Percentiles rank a stretch among this genome's conserved stretches.
phyloP scores from a whole-genome alignment of 2,888 invertebrate genomes.

The Camptogramma bilineatum region DNA sequence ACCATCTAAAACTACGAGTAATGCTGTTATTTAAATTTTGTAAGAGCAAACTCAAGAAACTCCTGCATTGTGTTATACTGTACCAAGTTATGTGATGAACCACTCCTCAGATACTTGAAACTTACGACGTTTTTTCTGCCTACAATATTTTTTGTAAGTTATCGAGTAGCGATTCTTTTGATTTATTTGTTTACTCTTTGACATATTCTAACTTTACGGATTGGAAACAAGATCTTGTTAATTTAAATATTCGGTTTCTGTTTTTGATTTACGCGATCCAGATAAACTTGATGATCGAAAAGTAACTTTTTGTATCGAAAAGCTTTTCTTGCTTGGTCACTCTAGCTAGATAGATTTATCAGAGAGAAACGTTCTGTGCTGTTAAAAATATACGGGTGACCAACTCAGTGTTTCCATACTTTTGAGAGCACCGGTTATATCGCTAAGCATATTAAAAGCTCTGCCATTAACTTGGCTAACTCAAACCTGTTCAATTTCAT shows the following conservation, averaged over 20 bases:
- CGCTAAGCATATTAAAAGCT: too few relatives aligned
- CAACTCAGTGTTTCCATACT: too few relatives aligned
- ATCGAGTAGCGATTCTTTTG: conserved; percentile 35
- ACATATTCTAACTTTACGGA: conserved; percentile 21
- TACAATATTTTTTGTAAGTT: conserved; percentile 35
- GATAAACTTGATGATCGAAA: neutral
- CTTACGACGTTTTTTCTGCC: conserved; percentile 54
- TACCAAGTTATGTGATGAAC: conserved; percentile 64
- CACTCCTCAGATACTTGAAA: conserved; percentile 55
- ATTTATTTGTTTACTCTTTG: conserved; percentile 43
- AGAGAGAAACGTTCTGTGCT: too few relatives aligned
- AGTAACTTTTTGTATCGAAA: conserved; percentile 1
- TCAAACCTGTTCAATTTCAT: too few relatives aligned
- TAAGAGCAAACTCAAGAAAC: too few relatives aligned
- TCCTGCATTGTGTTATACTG: neutral
- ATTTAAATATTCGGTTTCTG: conserved; percentile 10
- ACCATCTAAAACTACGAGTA: too few relatives aligned
- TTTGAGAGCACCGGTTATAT: too few relatives aligned
- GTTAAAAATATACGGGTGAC: too few relatives aligned
- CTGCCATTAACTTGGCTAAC: too few relatives aligned
- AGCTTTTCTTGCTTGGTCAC: neutral
- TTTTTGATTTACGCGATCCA: neutral
- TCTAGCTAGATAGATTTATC: too few relatives aligned
- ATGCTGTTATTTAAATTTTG: too few relatives aligned
- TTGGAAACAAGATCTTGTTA: conserved; percentile 21